Evolutionary conservation across 2,113 vertebrate genomes (phyloP), one percentile per base, ranked within the genome.

Genomic region (Poeciliopsis prolifica): DNA sequence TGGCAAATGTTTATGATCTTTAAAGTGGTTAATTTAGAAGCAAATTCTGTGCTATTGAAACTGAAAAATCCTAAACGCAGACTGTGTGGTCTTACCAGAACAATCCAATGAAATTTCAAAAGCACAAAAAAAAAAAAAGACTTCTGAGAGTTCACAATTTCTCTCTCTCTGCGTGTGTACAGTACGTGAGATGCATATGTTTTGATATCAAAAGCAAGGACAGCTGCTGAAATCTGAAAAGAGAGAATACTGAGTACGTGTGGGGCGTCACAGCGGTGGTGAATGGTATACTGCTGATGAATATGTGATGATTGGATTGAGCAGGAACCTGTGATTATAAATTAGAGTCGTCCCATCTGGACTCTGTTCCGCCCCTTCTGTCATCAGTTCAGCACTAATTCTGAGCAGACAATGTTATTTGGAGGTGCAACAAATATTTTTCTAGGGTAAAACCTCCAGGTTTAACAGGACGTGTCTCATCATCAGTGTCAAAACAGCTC

Each of bases 231-330:
- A 70, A 63, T 42, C 74, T 37, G 65, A 58, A 70, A 68, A 76
- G 75, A 77, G 65, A 70, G 80, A 80, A 82, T 82, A 69, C 28
- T 78, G 78, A 86, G 71, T 65, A 74, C 81, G 81, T 44, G 67
- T 44, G 72, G 74, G 69, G 44, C 28, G 14, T 79, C 70, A 63
- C 77, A 67, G 80, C 82, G 83, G 81, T 61, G 80, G 19, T 33
- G 58, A 26, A 68, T 65, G 63, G 42, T 61, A 61, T 78, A 48
- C 77, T 28, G 78, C 74, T 37, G 68, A 78, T 79, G 80, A 88
- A 82, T 82, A 71, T 65, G 64, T 65, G 78, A 87, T 78, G 78
- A 88, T 75, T 78, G 77, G 77, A 85, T 44, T 19, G 58, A 77
- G 58, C 4, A 69, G 63, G 26, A 80, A 64, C 48, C 68, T 79